These are phyloP conservation scores for Sebastes kiyomatsui DNA, from an alignment of 2,797 vertebrate genomes.

Conservation along the genomic window DNA sequence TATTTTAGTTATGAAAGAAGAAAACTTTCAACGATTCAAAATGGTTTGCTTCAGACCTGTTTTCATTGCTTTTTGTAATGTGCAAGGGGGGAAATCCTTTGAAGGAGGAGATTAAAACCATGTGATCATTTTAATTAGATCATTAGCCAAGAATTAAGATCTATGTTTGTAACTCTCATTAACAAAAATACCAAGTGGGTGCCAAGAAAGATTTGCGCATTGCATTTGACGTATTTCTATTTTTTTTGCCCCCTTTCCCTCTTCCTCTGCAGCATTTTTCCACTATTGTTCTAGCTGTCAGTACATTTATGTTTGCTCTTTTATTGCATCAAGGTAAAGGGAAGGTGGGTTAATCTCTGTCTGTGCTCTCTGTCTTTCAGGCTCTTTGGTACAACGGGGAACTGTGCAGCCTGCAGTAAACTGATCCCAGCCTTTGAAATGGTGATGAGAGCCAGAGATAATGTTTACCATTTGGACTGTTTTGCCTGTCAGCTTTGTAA, in stretches of 20 bases:
- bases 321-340: conserved; percentile 68
- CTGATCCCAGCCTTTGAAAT: conserved; percentile 99
- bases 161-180: conserved; percentile 80
- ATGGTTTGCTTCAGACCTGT: conserved; percentile 69
- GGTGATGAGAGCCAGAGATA: conserved; percentile 99
- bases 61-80: conserved; percentile 62
- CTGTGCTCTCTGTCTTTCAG: conserved; percentile 85
- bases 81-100: conserved; percentile 69
- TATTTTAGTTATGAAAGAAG: conserved; percentile 62
- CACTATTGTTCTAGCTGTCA: conserved; percentile 37
- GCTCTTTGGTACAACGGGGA: conserved; percentile 99
- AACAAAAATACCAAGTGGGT: conserved; percentile 74
- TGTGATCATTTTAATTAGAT: conserved; percentile 85
- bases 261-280: conserved; percentile 8
- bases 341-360: conserved; percentile 75
- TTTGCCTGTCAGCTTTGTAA: conserved; percentile 99
- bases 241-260: conserved; percentile 1
- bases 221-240: conserved; percentile 44
- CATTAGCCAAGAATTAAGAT: conserved; percentile 84
- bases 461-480: conserved; percentile 99
- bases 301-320: conserved; percentile 58
- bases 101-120: conserved; percentile 83
- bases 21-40: conserved; percentile 66
- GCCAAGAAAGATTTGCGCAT: conserved; percentile 70
- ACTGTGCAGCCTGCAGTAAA: conserved; percentile 99